Base-by-base conservation (phyloP, 2,888 invertebrate species). In the Macropis europaea region DNA sequence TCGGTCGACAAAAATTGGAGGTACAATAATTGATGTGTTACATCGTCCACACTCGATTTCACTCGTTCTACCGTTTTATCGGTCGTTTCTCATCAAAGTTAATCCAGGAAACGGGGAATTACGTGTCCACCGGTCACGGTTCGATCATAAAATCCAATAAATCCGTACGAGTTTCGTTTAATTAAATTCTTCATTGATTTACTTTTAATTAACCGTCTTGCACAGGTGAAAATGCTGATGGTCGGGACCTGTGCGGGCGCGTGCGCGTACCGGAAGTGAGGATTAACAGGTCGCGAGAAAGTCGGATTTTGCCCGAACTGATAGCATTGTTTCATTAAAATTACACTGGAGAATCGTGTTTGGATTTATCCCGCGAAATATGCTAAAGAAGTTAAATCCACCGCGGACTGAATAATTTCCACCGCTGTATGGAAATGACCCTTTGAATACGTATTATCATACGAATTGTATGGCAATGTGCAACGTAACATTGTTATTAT, bases 21-120 rank as follows among this genome's bases (percentile, higher is more conserved):
- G 40, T 40, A 48, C 64, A 72, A 76, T 66, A 72, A 73, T 73
- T 57, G 56, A 53, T 38, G 47, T 30, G 19, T 73, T 32, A 22
- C 30, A 28, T 1, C 36, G 42, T 42, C 32, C 48, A 22, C 38
- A 28, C 47, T 36, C 24, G 47, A 60, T 62, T 56, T 52, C 45
- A 47, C 42, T 45, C 24, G 19, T 28, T 5, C 28, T 15, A 6
- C 15, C 15, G 32, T 22, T 15, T 52, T 32, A 43, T 52, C 63
- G 50, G 62, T 43, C 22, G n/a, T 13, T 19, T 11, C 11, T 0
- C 3, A 15, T 22, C n/a, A 13, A 2, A 13, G 13, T 47, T 38
- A 26, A 53, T 67, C 5, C 19, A 47, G 32, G 15, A 22, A 19
- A 52, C 24, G 15, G 52, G 26, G 13, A 24, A n/a, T n/a, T n/a